Percentiles rank a stretch among this genome's conserved stretches.
phyloP scores from a whole-genome alignment of 2,888 invertebrate genomes.

The Stegophylla sp. region DNA sequence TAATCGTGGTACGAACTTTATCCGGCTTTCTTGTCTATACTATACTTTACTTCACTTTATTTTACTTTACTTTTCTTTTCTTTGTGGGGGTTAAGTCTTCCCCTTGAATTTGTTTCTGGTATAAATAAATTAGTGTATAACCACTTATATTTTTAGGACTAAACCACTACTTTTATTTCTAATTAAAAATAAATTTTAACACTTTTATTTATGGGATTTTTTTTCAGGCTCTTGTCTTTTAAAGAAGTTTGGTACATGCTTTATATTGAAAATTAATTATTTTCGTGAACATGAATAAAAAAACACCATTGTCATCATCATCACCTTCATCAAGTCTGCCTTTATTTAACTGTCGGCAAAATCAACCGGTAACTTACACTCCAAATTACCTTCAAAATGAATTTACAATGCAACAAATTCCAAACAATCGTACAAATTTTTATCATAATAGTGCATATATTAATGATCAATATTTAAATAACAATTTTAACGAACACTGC shows the following conservation, averaged over 20 bases:
- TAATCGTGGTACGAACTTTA: no score
- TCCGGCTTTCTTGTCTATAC: no score
- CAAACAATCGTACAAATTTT: neutral
- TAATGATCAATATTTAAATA: neutral
- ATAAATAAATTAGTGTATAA: no score
- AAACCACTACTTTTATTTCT: no score
- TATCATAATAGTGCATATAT: constrained; percentile 11
- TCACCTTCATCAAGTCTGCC: neutral
- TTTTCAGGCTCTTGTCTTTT: constrained; percentile 16
- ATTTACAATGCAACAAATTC: constrained; percentile 2
- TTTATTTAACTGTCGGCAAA: constrained; percentile 6
- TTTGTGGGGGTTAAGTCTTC: no score
- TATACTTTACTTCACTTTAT: no score
- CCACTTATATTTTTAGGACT: no score
- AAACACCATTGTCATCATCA: neutral
- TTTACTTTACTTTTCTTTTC: no score
- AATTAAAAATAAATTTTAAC: neutral
- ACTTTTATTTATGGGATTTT: neutral
- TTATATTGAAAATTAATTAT: neutral
- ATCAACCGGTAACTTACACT: neutral
- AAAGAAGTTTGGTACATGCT: neutral
- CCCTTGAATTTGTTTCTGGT: no score
- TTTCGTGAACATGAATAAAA: neutral
- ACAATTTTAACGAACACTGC: neutral
- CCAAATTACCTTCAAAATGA: neutral